Evolutionary conservation across 2,888 invertebrate genomes (phyloP), one percentile per base, ranked within the genome.

Genomic region (Agapostemon virescens): DNA sequence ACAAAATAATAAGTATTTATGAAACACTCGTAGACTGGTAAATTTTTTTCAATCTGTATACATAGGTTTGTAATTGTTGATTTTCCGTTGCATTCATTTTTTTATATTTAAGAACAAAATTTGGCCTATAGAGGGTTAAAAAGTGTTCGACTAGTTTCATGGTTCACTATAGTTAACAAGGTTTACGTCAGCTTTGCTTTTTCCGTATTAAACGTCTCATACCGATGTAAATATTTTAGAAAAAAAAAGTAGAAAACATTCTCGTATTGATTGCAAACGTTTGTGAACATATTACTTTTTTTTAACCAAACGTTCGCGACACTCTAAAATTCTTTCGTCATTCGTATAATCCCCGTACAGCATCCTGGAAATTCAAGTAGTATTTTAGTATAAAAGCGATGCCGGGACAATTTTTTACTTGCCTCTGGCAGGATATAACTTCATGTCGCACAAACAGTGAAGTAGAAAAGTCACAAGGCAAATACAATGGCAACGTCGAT

Each of bases 281-380:
- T 23, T 26, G 17, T n/a, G 30, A 13, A 55, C 42, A 42, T 13
- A 38, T 64, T 38, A 78, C 40, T 26, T 13, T 30, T 33, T 23
- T 64, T 15, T 20, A n/a, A n/a, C 23, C 5, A 0, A 23, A 17
- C 9, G 26, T 36, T 38, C 52, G 33, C 26, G 17, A 0, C 42
- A 9, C 38, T 40, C n/a, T 40, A 66, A 67, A 58, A 77, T 77
- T 30, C n/a, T 23, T 33, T 1, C 40, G 17, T 40, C 45, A 49
- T 40, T 26, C 23, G 40, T n/a, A 38, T 55, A 75, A 84, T 82
- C 68, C n/a, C 49, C 36, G 63, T 23, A n/a, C 38, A 58, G 42
- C 33, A 23, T 33, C 23, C 66, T 23, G 63, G 71, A 79, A 69
- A 82, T 84, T 84, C 63, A 84, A 63, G 63, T 63, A 74, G 49